A percentile compares a stretch with the other conserved stretches of the same genome.
Evolutionary conservation across 2,888 invertebrate species (phyloP).

Genomic region (Branchinecta sandiegonensis): DNA sequence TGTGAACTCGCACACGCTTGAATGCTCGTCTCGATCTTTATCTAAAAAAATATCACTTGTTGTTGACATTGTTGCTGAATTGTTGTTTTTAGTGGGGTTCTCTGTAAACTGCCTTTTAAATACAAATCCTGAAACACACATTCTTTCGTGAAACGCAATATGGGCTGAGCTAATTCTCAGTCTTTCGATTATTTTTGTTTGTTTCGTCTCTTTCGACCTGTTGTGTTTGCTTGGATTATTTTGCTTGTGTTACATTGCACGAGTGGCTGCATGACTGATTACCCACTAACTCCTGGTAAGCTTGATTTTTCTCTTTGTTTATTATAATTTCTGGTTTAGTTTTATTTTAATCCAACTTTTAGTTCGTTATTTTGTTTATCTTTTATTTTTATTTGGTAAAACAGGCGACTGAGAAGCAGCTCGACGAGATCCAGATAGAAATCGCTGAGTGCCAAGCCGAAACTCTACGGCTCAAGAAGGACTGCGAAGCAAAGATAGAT

Average conservation of each 20-base stretch:
- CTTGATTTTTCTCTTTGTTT: slow-evolving; percentile 6
- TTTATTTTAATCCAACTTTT: not conserved
- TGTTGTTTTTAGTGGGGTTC: slow-evolving; percentile 2
- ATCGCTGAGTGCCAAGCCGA: slow-evolving; percentile 3
- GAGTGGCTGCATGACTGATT: too few relatives aligned
- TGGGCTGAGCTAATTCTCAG: too few relatives aligned
- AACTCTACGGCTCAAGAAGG: slow-evolving; percentile 19
- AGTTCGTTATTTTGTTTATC: slow-evolving; percentile 16
- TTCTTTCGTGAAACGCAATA: not conserved
- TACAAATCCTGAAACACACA: not conserved
- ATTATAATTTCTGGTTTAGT: slow-evolving; percentile 10
- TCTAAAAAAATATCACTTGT: slow-evolving; percentile 6
- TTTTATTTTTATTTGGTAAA: slow-evolving; percentile 2
- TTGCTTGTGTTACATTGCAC: too few relatives aligned
- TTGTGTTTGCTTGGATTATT: too few relatives aligned
- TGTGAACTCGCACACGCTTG: too few relatives aligned
- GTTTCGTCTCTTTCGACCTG: too few relatives aligned
- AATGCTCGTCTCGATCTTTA: not conserved
- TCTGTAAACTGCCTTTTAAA: slow-evolving; percentile 12
- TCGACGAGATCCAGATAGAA: not conserved
- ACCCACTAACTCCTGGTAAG: too few relatives aligned
- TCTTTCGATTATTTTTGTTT: too few relatives aligned
- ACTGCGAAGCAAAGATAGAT: slow-evolving; percentile 16
- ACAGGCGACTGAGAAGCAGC: not conserved
- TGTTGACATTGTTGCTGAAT: slow-evolving; percentile 8